Conservation (phyloP, 2,888 invertebrate species). For the Cybosia mesomella region DNA sequence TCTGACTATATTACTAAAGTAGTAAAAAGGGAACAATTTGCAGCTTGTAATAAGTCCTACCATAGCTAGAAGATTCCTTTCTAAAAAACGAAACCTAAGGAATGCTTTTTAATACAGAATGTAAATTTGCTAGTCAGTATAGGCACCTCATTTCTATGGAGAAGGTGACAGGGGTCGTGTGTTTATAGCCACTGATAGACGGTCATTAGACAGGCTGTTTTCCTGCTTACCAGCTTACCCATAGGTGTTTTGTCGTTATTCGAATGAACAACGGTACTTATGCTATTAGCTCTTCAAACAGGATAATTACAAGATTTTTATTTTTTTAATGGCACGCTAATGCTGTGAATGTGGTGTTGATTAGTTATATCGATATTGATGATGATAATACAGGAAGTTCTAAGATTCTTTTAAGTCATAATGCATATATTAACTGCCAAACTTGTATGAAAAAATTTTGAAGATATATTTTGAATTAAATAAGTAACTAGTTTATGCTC, state of each 20-base stretch:
- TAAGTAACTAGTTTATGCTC: background rate
- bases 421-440: background rate
- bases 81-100: background rate
- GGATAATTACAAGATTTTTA: background rate
- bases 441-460: background rate
- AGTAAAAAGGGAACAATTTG: background rate
- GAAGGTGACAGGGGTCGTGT: background rate
- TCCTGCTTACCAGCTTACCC: background rate
- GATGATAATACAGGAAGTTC: background rate
- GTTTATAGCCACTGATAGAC: background rate
- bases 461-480: conserved; percentile 3
- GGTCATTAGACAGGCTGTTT: conserved; percentile 13
- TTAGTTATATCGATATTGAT: background rate
- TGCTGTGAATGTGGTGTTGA: background rate
- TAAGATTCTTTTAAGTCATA: background rate
- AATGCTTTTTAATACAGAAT: background rate
- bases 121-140: background rate
- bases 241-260: background rate
- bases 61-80: background rate
- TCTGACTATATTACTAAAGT: too few species aligned
- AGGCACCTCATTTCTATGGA: background rate
- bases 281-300: conserved; percentile 1
- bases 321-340: background rate
- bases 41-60: background rate
- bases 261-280: conserved; percentile 3